These are phyloP conservation scores for Schrankia costaestrigalis DNA, from an alignment of 2,888 invertebrate genomes.

Conservation along the genomic window DNA sequence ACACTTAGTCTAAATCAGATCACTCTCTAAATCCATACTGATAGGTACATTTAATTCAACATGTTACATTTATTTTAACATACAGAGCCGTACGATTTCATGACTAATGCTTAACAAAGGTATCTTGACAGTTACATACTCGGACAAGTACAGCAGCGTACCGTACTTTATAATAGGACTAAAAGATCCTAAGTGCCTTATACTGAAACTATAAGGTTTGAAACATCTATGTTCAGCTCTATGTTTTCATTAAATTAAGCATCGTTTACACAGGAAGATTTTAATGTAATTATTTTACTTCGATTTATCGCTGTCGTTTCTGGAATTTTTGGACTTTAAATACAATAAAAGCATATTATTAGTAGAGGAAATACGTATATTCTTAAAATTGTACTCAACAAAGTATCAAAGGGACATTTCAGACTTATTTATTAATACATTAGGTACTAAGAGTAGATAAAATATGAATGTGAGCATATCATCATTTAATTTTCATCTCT, in stretches of 20 bases:
- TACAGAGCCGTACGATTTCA: slow-evolving; percentile 56
- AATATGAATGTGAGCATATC: no score
- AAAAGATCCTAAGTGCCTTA: slow-evolving; percentile 30
- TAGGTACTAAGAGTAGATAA: no score
- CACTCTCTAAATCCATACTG: slow-evolving; percentile 32
- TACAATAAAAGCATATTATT: no score
- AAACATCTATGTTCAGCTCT: no score
- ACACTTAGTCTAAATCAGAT: slow-evolving; percentile 15
- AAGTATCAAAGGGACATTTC: no score
- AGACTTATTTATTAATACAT: no score
- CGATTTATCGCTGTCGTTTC: no score
- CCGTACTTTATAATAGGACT: slow-evolving; percentile 33
- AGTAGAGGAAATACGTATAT: no score
- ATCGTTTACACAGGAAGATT: neutral
- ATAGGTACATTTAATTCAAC: slow-evolving; percentile 49
- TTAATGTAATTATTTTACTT: neutral
- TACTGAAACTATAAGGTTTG: slow-evolving; percentile 36
- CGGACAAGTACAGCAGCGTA: slow-evolving; percentile 52
- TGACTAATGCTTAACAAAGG: slow-evolving; percentile 65
- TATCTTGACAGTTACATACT: slow-evolving; percentile 59
- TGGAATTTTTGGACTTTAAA: no score
- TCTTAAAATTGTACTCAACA: no score
- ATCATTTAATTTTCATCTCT: no score
- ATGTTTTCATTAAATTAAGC: no score
- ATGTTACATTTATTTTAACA: slow-evolving; percentile 53